Evolutionary conservation across 1,140 invertebrate species (phyloP), one percentile per base, ranked within the genome.

Genomic region (Eupristina koningsbergeri): DNA sequence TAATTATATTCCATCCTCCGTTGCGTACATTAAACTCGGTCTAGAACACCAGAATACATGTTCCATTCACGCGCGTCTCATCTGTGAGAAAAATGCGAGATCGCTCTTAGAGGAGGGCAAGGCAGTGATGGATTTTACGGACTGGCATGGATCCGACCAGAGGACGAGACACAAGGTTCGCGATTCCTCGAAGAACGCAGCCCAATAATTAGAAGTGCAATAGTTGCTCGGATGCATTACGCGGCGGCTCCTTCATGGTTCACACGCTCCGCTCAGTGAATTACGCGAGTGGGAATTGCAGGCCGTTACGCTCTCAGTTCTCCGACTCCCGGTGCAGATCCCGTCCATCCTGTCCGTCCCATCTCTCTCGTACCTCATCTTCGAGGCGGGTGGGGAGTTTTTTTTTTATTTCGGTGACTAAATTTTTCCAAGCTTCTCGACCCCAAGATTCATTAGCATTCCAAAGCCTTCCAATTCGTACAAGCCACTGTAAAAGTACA

Each of bases 241-340:
- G 76, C 39, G 77, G 45, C 80, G 17, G 29, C 41, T 75, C 50
- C 64, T 67, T 75, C 80, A 67, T 73, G 73, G 58, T 82, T 82
- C 80, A 76, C 80, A 82, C 80, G 41, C 31, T 47, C 17, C 41
- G 63, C 45, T 64, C 80, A 82, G 76, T 82, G 80, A 75, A 82
- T 82, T 82, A 82, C 45, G 81, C 81, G 61, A 83, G 74, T 69
- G 50, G 81, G 73, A 83, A 77, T 83, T 69, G 81, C 74, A 83
- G 73, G 3, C 81, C 81, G 81, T 29, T 61, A 63, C 73, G 26
- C 41, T 50, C n/a, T n/a, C n/a, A n/a, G n/a, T n/a, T 63, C 63
- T 36, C 31, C 64, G 17, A 17, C 31, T 9, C 19, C 9, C 29
- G 61, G 6, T n/a, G 8, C 69, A 47, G 45, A 71, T 58, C 39